Percentiles rank a stretch among this genome's conserved stretches.
These are phyloP conservation scores for Neotoxoptera formosana DNA, from an alignment of 1,140 invertebrate species.

Conservation along the genomic window DNA sequence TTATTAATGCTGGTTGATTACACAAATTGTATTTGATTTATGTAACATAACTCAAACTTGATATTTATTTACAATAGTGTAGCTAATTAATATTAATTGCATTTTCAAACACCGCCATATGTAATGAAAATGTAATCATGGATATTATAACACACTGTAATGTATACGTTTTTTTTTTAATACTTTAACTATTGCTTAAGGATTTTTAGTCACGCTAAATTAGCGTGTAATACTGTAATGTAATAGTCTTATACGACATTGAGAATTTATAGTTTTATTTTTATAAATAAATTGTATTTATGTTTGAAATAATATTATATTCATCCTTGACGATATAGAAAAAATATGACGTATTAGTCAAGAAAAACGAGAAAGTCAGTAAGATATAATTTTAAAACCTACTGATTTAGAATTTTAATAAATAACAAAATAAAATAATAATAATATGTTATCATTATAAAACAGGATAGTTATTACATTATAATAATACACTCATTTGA, in stretches of 20 bases:
- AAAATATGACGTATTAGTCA: no score
- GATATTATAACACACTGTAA: not conserved
- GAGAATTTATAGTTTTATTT: not conserved
- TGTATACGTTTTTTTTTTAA: not conserved
- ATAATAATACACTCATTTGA: no score
- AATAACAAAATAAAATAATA: no score
- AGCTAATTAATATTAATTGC: not conserved
- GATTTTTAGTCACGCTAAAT: not conserved
- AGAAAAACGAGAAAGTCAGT: no score
- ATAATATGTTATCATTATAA: no score
- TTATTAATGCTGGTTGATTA: conserved; percentile 2
- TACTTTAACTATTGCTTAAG: not conserved
- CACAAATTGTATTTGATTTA: not conserved
- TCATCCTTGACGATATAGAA: not conserved
- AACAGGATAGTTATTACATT: no score
- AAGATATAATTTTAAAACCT: not conserved
- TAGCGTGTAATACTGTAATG: not conserved
- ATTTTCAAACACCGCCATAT: not conserved
- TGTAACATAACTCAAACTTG: not conserved
- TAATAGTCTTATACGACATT: not conserved
- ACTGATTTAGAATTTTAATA: no score
- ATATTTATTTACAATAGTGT: conserved; percentile 1
- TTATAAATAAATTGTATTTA: not conserved
- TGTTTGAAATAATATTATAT: not conserved
- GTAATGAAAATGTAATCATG: not conserved